phyloP scores from a whole-genome alignment of 2,888 invertebrate species.

The Elegia similella region DNA sequence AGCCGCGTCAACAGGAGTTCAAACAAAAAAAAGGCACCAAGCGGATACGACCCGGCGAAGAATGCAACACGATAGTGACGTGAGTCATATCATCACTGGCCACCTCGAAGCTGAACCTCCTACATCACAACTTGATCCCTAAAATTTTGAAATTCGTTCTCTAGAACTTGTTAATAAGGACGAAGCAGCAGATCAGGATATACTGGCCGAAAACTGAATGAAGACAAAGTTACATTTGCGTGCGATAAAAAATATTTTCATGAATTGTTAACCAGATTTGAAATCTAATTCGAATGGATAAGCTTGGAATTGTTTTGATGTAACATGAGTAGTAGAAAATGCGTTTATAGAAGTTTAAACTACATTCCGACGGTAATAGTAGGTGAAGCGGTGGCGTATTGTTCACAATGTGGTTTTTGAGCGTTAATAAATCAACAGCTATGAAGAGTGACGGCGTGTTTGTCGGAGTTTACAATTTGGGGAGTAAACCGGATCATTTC shows the following conservation, averaged over 20 bases:
- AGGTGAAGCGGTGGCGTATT: slow-evolving; percentile 45
- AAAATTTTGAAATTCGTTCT: slow-evolving; percentile 34
- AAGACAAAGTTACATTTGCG: slow-evolving; percentile 47
- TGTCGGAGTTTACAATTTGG: slow-evolving; percentile 12
- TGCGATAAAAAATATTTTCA: slow-evolving; percentile 37
- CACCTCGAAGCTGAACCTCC: slow-evolving; percentile 57
- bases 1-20: slow-evolving; percentile 52
- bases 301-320: slow-evolving; percentile 14
- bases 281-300: slow-evolving; percentile 29
- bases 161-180: slow-evolving; percentile 35
- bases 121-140: slow-evolving; percentile 35
- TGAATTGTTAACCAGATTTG: slow-evolving; percentile 23
- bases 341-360: slow-evolving; percentile 51
- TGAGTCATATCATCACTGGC: slow-evolving; percentile 72
- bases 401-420: slow-evolving; percentile 48
- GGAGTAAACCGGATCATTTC: slow-evolving; percentile 10
- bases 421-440: slow-evolving; percentile 50
- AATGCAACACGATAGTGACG: slow-evolving; percentile 66
- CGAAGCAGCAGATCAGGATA: slow-evolving; percentile 29
- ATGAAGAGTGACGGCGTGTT: slow-evolving; percentile 23
- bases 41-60: slow-evolving; percentile 67
- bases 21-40: slow-evolving; percentile 55
- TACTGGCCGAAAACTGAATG: slow-evolving; percentile 38
- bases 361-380: slow-evolving; percentile 64
- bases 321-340: slow-evolving; percentile 11